Evolutionary conservation across 2,797 vertebrate genomes (phyloP), one percentile per base, ranked within the genome.

Genomic region (Mico argentatus): DNA sequence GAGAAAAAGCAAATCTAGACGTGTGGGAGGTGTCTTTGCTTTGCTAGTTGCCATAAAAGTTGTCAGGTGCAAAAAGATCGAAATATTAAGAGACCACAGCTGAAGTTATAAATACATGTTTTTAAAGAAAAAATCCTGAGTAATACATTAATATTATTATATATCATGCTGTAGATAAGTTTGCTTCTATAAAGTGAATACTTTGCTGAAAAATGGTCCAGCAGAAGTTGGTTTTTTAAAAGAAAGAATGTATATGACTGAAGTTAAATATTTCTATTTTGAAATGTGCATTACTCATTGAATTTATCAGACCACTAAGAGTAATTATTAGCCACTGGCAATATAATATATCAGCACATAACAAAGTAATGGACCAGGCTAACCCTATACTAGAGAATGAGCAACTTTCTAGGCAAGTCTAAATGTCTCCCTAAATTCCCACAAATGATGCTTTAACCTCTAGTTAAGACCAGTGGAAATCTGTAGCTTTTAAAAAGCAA

Each of bases 201-300:
- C n/a, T 72, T 97, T 94, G 92, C 55, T 96, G 48, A 88, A 97
- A 97, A 97, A 95, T 92, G 91, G 55, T 27, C 13, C 61, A 46
- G 19, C 1, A 79, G 46, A 95, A 39, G 33, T 87, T 96, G 87
- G 52, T 95, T 98, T 95, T 98, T 96, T 94, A 41, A 94, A 98
- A 95, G 83, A 70, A 97, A 7, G 13, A 96, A 95, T 97, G 79
- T 86, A 82, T 93, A 97, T 95, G 82, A 86, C 84, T 98, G 95
- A 97, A 96, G 96, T n/a, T 90, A 64, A 97, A 94, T 97, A 93
- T 98, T 98, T 98, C 52, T 90, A 86, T 97, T 96, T 94, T 96
- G 90, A 95, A 98, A 97, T 97, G 87, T 96, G 64, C 41, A 86
- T 97, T 97, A 95, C n/a, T 61, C 96, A 93, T 94, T 91, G 95